phyloP scores from a whole-genome alignment of 2,113 vertebrate species.

The Numida meleagris region DNA sequence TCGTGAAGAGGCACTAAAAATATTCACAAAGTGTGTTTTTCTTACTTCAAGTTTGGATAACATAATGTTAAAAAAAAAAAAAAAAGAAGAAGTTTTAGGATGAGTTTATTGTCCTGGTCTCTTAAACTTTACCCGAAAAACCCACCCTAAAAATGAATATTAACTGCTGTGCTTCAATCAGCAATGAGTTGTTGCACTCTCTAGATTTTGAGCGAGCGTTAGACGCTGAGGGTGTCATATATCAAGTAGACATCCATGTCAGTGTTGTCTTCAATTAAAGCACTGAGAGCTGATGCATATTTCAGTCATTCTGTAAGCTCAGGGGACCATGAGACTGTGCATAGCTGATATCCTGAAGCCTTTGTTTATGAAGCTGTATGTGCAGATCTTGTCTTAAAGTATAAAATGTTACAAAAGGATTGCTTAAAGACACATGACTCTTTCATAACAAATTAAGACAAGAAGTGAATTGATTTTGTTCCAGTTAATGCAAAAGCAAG shows the following conservation, averaged over 20 bases:
- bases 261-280: background rate
- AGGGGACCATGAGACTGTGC: too few relatives aligned
- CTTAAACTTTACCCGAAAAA: background rate
- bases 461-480: background rate
- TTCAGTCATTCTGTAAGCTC: background rate
- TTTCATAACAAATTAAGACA: background rate
- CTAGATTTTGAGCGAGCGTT: background rate
- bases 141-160: background rate
- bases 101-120: background rate
- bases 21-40: background rate
- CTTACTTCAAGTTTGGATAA: background rate
- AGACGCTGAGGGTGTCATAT: background rate
- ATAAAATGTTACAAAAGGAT: background rate
- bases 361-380: fast-evolving
- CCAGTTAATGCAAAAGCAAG: background rate
- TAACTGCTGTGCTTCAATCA: background rate
- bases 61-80: background rate
- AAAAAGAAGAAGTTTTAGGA: background rate
- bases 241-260: fast-evolving
- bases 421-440: background rate
- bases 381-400: background rate
- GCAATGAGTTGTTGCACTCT: background rate
- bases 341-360: background rate
- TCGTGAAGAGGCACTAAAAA: background rate
- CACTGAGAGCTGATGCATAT: fast-evolving